Conservation (phyloP, 1,140 invertebrate genomes). For the Calliphora vicina region DNA sequence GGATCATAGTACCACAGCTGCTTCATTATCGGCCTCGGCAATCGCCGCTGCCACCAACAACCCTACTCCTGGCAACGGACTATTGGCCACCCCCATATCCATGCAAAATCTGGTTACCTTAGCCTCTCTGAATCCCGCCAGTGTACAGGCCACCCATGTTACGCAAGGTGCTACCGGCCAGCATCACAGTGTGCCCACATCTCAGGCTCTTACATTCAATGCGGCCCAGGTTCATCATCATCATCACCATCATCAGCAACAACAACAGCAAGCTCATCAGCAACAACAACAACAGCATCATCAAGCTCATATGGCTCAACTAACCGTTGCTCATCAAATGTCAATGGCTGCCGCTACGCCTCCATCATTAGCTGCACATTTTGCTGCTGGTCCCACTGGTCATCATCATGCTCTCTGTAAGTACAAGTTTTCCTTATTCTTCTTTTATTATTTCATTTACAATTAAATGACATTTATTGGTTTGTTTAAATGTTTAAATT, state of each 20-base stretch:
- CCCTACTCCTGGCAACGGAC: slow-evolving; percentile 61
- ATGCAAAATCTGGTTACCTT: slow-evolving; percentile 90
- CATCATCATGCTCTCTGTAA: slow-evolving; percentile 28
- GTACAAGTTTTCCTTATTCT: slow-evolving; percentile 9
- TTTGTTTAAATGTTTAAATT: slow-evolving; percentile 17
- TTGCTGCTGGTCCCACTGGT: slow-evolving; percentile 12
- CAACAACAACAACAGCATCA: slow-evolving; percentile 37
- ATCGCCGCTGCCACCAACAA: slow-evolving; percentile 33
- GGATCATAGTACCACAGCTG: slow-evolving; percentile 60
- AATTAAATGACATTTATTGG: neutral
- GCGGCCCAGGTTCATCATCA: slow-evolving; percentile 6
- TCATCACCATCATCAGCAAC: neutral
- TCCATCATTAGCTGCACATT: slow-evolving; percentile 18
- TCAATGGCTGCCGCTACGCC: neutral
- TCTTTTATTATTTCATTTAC: neutral
- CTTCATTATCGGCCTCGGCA: slow-evolving; percentile 52
- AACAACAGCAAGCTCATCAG: slow-evolving; percentile 38
- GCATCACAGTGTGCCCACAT: slow-evolving; percentile 2
- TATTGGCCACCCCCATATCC: slow-evolving; percentile 76
- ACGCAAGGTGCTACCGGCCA: slow-evolving; percentile 22
- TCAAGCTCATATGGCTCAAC: slow-evolving; percentile 25
- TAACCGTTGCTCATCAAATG: slow-evolving; percentile 37
- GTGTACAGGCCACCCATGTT: slow-evolving; percentile 48
- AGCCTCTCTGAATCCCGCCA: slow-evolving; percentile 75
- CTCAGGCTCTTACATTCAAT: neutral